phyloP scores from a whole-genome alignment of 2,797 vertebrate genomes.

The Oreonectes daqikongensis region DNA sequence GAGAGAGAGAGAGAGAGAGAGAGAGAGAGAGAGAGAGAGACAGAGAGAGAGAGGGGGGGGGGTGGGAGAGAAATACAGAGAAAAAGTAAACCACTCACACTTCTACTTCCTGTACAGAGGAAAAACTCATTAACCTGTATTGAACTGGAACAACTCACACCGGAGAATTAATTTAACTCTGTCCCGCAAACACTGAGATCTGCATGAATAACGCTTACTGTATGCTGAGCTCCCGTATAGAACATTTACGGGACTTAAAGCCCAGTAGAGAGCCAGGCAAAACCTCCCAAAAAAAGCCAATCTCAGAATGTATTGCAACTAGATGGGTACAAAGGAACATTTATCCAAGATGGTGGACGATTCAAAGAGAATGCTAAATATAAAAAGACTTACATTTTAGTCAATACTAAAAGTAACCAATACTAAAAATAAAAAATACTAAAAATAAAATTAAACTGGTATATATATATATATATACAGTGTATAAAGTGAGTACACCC shows the following conservation, averaged over 20 bases:
- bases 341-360: no score
- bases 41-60: background rate
- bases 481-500: no score
- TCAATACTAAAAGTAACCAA: background rate
- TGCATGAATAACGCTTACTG: background rate
- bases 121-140: slow-evolving; percentile 59
- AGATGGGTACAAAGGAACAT: no score
- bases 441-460: no score
- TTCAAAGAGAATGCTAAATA: no score
- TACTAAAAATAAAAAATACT: no score
- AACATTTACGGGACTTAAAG: background rate
- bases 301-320: background rate
- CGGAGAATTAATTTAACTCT: slow-evolving; percentile 12
- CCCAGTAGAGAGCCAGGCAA: background rate
- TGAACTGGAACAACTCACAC: slow-evolving; percentile 60
- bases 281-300: background rate
- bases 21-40: slow-evolving; percentile 14
- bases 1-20: slow-evolving; percentile 11
- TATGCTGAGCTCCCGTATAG: background rate
- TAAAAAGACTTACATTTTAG: no score
- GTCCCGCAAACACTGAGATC: slow-evolving; percentile 2
- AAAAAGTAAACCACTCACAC: slow-evolving; percentile 21
- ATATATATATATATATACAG: no score
- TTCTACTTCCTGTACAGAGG: slow-evolving; percentile 39
- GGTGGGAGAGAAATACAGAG: slow-evolving; percentile 3